phyloP scores from a whole-genome alignment of 1,140 invertebrate species.

The Meteorus sp. region DNA sequence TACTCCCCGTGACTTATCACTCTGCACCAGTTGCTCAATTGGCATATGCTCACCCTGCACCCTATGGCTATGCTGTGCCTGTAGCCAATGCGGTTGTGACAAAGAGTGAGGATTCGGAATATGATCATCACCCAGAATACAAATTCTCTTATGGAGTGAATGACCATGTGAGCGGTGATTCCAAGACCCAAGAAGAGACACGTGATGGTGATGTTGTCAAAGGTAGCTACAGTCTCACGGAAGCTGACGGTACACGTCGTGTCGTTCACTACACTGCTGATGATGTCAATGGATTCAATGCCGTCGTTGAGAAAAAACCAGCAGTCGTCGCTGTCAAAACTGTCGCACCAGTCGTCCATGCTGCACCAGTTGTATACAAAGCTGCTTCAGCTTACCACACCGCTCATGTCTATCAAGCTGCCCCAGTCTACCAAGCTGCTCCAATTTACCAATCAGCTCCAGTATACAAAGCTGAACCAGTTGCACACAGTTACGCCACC shows the following conservation, averaged over 20 bases:
- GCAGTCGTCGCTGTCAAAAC: slow-evolving; percentile 39
- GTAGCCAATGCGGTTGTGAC: neutral
- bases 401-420: too few species aligned
- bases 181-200: slow-evolving; percentile 50
- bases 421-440: too few species aligned
- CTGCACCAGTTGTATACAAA: slow-evolving; percentile 21
- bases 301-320: slow-evolving; percentile 65
- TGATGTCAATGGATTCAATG: slow-evolving; percentile 66
- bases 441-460: neutral
- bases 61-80: slow-evolving; percentile 16
- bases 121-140: slow-evolving; percentile 25
- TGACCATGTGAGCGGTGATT: slow-evolving; percentile 25
- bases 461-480: neutral
- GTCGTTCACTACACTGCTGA: slow-evolving; percentile 67
- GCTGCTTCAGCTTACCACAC: neutral
- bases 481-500: too few species aligned
- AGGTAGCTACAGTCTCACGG: slow-evolving; percentile 59
- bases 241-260: slow-evolving; percentile 62
- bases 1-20: slow-evolving; percentile 29
- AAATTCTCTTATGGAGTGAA: slow-evolving; percentile 21
- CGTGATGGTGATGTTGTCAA: slow-evolving; percentile 58
- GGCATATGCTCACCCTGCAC: slow-evolving; percentile 12
- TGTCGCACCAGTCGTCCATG: slow-evolving; percentile 31
- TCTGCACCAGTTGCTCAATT: slow-evolving; percentile 12
- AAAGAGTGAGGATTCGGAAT: slow-evolving; percentile 14